A percentile compares a stretch with the other conserved stretches of the same genome.
phyloP scores from a whole-genome alignment of 1,140 invertebrate species.

The Drosophila chauvacae region DNA sequence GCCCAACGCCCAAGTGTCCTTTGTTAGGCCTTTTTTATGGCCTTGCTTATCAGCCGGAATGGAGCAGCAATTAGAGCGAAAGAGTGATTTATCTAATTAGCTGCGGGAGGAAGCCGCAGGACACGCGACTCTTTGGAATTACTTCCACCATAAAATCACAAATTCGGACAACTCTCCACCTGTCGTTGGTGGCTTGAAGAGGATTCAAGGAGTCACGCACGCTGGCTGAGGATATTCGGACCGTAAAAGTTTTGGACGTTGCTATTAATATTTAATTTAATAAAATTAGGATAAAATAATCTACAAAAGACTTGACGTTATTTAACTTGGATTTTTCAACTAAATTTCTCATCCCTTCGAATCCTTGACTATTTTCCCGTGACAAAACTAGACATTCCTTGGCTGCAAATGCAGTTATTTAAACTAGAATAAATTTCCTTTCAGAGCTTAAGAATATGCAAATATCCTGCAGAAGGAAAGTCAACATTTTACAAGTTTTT shows the following conservation, averaged over 20 bases:
- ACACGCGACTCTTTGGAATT: constrained; percentile 15
- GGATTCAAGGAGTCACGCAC: constrained; percentile 21
- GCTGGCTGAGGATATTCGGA: too few relatives aligned
- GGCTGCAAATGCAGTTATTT: constrained; percentile 13
- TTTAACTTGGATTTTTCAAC: neutral
- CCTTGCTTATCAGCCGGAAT: constrained; percentile 59
- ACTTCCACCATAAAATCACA: constrained; percentile 1
- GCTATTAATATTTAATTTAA: constrained; percentile 2
- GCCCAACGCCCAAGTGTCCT: neutral
- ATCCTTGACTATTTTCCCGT: neutral
- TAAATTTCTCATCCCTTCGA: neutral
- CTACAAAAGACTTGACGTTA: neutral
- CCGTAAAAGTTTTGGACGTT: neutral
- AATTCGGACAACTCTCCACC: neutral
- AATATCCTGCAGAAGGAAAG: constrained; percentile 13
- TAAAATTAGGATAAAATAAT: neutral
- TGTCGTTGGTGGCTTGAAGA: neutral
- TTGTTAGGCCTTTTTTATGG: constrained; percentile 61
- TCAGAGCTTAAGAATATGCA: constrained; percentile 27
- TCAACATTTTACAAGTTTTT: constrained; percentile 26
- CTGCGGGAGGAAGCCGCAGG: neutral
- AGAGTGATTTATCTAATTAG: constrained; percentile 68
- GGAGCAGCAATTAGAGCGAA: constrained; percentile 39
- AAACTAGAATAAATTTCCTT: constrained; percentile 17
- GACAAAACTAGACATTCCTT: neutral